These are phyloP conservation scores for Euproctis similis DNA, from an alignment of 2,888 invertebrate species.

Conservation along the genomic window DNA sequence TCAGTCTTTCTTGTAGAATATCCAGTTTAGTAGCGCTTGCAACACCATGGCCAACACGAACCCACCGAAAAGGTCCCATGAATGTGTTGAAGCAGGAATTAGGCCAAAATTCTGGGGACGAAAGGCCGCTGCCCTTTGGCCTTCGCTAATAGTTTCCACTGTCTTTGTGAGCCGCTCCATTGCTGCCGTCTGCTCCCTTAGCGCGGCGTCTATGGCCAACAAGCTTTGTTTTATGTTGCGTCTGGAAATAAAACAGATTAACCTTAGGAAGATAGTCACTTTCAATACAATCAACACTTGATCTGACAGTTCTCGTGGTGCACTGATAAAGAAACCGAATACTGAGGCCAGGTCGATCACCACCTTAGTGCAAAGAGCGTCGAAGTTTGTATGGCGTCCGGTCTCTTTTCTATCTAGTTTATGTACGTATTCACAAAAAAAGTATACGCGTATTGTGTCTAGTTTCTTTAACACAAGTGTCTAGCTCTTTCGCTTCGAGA, in stretches of 20 bases:
- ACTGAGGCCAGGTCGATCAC: too few species aligned
- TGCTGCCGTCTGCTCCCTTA: constrained; percentile 69
- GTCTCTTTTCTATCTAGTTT: too few species aligned
- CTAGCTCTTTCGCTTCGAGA: too few species aligned
- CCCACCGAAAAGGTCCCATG: constrained; percentile 58
- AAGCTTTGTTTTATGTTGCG: constrained; percentile 66
- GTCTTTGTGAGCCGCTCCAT: constrained; percentile 49
- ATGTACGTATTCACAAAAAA: too few species aligned
- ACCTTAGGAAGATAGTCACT: too few species aligned
- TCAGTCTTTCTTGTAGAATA: constrained; percentile 59
- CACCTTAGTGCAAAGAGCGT: too few species aligned
- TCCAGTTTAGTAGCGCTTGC: constrained; percentile 56
- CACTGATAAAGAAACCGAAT: too few species aligned
- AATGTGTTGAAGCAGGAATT: constrained; percentile 31
- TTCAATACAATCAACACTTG: too few species aligned
- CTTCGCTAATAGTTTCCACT: constrained; percentile 38
- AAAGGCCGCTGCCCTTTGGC: constrained; percentile 23
- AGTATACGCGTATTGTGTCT: too few species aligned
- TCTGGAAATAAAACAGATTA: constrained; percentile 27
- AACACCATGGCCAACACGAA: constrained; percentile 56
- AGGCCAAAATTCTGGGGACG: constrained; percentile 35
- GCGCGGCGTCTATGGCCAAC: constrained; percentile 58
- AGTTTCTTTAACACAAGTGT: too few species aligned
- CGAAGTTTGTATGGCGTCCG: too few species aligned
- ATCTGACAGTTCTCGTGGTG: too few species aligned